phyloP scores from a whole-genome alignment of 1,140 invertebrate genomes.

The Pseudomyrmex sp. region DNA sequence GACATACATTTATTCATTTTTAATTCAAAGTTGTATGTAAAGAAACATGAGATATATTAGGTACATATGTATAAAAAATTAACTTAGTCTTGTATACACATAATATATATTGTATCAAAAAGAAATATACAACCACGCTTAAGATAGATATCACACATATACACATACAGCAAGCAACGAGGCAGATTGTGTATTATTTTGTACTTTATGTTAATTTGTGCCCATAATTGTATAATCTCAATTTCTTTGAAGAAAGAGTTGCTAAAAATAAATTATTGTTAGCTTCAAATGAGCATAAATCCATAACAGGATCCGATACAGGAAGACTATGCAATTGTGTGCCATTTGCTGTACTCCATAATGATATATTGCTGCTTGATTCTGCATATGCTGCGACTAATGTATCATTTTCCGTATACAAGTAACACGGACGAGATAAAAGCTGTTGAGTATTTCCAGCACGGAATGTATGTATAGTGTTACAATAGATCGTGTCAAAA shows the following conservation, averaged over 20 bases:
- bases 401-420: conserved; percentile 85
- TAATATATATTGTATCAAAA: too few species aligned
- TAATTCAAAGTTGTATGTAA: too few species aligned
- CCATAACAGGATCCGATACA: conserved; percentile 87
- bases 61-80: too few species aligned
- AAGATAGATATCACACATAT: too few species aligned
- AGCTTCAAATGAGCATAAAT: conserved; percentile 87
- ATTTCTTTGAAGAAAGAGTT: conserved; percentile 88
- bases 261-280: conserved; percentile 86
- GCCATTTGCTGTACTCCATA: conserved; percentile 89
- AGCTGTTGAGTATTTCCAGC: conserved; percentile 88
- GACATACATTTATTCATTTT: too few species aligned
- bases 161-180: too few species aligned
- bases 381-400: conserved; percentile 90
- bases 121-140: too few species aligned
- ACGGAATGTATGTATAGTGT: conserved; percentile 87
- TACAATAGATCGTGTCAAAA: conserved; percentile 83
- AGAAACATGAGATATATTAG: too few species aligned
- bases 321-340: conserved; percentile 86
- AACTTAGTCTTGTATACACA: too few species aligned
- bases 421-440: conserved; percentile 87
- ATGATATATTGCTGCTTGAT: conserved; percentile 86
- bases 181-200: background rate
- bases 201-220: conserved; percentile 38
- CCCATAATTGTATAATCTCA: conserved; percentile 87